Evolutionary conservation across 2,113 vertebrate genomes (phyloP).

Genomic region (Chinchilla lanigera): DNA sequence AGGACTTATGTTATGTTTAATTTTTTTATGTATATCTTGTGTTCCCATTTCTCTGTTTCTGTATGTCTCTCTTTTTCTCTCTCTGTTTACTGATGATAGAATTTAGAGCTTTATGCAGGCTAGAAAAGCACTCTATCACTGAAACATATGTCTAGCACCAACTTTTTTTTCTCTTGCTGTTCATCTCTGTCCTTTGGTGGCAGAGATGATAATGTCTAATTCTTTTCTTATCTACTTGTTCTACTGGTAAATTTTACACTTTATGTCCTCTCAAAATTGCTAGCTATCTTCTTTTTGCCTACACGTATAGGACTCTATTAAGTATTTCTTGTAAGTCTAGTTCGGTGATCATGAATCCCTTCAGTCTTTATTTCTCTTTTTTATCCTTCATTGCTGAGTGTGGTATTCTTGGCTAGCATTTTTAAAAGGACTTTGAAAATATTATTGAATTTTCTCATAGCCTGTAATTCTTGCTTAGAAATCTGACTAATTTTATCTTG

Average conservation of each 20-base stretch:
- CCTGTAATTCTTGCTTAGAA: not conserved
- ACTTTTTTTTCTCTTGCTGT: not conserved
- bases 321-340: not conserved
- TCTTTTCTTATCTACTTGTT: not conserved
- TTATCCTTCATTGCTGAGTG: not conserved
- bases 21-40: not conserved
- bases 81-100: too few relatives aligned
- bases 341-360: not conserved
- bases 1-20: not conserved
- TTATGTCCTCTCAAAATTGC: not conserved
- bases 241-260: not conserved
- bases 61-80: not conserved
- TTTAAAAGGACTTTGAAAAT: not conserved
- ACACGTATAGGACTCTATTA: not conserved
- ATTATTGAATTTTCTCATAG: not conserved
- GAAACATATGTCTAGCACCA: not conserved
- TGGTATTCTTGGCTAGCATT: not conserved
- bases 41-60: not conserved
- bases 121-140: not conserved
- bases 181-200: not conserved
- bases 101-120: too few relatives aligned
- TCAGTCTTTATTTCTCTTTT: not conserved
- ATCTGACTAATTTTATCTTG: not conserved
- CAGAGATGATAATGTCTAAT: not conserved
- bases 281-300: not conserved